phyloP scores from a whole-genome alignment of 2,113 vertebrate species.

The Carollia perspicillata region DNA sequence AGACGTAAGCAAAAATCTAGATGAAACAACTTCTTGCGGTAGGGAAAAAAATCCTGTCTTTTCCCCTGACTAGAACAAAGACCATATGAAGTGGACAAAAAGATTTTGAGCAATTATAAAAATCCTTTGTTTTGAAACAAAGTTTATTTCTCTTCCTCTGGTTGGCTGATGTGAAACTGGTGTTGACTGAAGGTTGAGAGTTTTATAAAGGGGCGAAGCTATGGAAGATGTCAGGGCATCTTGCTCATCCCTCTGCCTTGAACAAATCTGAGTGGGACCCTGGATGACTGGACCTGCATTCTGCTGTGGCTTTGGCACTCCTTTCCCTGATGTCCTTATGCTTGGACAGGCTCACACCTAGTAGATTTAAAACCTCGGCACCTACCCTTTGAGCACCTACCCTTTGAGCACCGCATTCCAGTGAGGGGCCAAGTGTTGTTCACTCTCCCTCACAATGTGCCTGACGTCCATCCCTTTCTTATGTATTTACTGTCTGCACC shows the following conservation, averaged over 20 bases:
- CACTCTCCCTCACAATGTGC: not conserved
- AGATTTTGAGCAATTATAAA: not conserved
- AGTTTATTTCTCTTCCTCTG: not conserved
- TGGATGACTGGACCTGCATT: not conserved
- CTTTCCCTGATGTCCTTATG: not conserved
- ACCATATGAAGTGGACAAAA: not conserved
- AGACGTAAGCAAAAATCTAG: slow-evolving; percentile 22
- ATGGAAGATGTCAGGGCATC: not conserved
- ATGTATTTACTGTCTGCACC: not conserved
- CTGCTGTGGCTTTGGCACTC: no score
- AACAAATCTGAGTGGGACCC: not conserved
- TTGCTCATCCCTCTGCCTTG: not conserved
- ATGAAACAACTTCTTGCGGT: not conserved
- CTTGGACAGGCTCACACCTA: not conserved
- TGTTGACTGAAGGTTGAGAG: not conserved
- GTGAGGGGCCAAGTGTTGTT: not conserved
- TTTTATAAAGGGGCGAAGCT: not conserved
- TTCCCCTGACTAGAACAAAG: not conserved
- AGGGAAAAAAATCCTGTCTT: not conserved
- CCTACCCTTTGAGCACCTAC: not conserved
- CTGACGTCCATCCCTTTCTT: not conserved
- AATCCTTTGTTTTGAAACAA: not conserved
- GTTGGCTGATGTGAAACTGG: not conserved
- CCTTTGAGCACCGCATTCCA: not conserved
- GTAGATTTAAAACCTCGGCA: not conserved